These are phyloP conservation scores for Baryphthengus martii DNA, from an alignment of 2,113 vertebrate genomes.

Conservation along the genomic window DNA sequence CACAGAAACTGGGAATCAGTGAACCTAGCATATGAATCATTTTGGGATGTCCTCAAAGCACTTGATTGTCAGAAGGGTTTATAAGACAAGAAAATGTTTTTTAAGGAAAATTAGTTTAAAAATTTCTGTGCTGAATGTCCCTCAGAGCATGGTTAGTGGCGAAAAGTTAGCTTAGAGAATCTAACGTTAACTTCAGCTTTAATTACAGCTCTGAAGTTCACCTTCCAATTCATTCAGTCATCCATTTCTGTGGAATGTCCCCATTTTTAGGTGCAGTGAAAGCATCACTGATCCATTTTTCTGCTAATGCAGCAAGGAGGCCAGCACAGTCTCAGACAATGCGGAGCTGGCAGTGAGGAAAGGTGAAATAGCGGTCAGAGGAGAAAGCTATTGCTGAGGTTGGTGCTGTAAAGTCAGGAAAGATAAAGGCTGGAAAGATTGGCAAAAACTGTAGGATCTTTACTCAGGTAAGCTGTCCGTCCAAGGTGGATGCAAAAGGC, in stretches of 20 bases:
- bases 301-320: slow-evolving; percentile 11
- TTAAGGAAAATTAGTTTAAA: not conserved
- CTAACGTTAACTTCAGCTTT: not conserved
- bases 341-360: not conserved
- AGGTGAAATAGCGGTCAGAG: slow-evolving; percentile 12
- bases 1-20: not conserved
- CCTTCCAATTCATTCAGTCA: slow-evolving; percentile 2
- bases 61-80: not conserved
- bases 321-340: not conserved
- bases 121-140: not conserved
- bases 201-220: slow-evolving; percentile 21
- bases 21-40: not conserved
- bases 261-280: not conserved
- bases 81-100: not conserved
- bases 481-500: not conserved
- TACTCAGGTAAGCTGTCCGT: not conserved
- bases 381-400: not conserved
- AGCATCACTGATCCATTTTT: slow-evolving; percentile 20
- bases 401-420: not conserved
- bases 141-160: not conserved
- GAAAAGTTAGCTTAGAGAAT: not conserved
- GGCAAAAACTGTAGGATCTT: not conserved
- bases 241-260: not conserved
- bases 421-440: not conserved
- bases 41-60: not conserved